Percentiles rank a stretch among this genome's conserved stretches.
phyloP scores from a whole-genome alignment of 2,888 invertebrate species.

The Tridacna crocea region DNA sequence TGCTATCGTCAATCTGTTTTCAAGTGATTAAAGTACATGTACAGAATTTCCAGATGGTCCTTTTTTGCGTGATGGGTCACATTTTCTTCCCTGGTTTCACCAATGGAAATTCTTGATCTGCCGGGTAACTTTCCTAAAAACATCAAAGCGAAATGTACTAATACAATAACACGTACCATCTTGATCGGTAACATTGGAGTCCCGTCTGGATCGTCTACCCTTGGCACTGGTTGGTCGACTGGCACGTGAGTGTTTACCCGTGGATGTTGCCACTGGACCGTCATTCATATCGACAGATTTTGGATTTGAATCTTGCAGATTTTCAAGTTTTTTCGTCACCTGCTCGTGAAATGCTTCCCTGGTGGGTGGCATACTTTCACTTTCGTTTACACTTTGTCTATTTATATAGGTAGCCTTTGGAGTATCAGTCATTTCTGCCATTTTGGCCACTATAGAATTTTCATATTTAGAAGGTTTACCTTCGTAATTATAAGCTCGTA shows the following conservation, averaged over 20 bases:
- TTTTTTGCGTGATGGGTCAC: too few species aligned
- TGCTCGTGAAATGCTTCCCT: constrained; percentile 52
- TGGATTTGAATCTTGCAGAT: constrained; percentile 33
- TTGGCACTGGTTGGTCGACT: constrained; percentile 57
- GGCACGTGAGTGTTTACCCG: constrained; percentile 51
- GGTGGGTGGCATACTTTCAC: constrained; percentile 18
- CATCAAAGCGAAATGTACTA: too few species aligned
- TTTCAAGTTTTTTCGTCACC: constrained; percentile 52
- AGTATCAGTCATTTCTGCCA: constrained; percentile 59
- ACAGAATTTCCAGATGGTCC: too few species aligned
- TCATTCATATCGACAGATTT: constrained; percentile 27
- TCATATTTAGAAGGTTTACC: constrained; percentile 61
- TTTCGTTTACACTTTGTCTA: constrained; percentile 2
- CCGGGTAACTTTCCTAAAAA: too few species aligned
- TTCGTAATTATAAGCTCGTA: constrained; percentile 54
- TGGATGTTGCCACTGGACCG: constrained; percentile 58
- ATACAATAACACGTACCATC: constrained; percentile 49
- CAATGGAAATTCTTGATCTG: too few species aligned
- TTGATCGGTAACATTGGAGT: constrained; percentile 51
- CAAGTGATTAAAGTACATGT: too few species aligned
- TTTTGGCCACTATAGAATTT: constrained; percentile 63
- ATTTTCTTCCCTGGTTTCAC: too few species aligned
- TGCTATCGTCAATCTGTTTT: too few species aligned
- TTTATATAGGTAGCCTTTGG: constrained; percentile 49
- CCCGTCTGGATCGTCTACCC: constrained; percentile 36